Evolutionary conservation across 2,113 vertebrate genomes (phyloP).

Genomic region (Calonectris borealis): DNA sequence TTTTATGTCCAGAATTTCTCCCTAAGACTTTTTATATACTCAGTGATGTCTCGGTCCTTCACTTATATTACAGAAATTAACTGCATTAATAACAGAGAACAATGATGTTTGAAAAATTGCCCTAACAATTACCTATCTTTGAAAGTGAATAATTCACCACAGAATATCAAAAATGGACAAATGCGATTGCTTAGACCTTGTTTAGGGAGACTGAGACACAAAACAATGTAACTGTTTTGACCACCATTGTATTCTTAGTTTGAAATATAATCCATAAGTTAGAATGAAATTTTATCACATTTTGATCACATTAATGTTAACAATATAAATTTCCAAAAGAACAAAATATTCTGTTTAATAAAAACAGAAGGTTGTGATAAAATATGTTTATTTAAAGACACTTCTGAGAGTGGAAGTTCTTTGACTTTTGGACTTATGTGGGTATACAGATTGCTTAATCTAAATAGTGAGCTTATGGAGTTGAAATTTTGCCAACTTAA

Average conservation of each 20-base stretch:
- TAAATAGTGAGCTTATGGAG: neutral
- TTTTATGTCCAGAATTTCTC: neutral
- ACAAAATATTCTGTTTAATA: neutral
- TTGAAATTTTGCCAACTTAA: constrained; percentile 29
- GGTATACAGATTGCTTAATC: neutral
- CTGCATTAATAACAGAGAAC: neutral
- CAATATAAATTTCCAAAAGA: neutral
- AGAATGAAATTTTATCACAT: neutral
- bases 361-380: neutral
- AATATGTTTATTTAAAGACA: neutral
- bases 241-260: neutral
- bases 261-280: neutral
- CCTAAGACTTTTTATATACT: neutral
- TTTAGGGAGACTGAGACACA: neutral
- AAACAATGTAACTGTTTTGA: neutral
- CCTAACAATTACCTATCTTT: neutral
- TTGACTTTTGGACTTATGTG: neutral
- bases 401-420: neutral
- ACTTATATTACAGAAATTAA: neutral
- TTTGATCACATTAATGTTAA: neutral
- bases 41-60: neutral
- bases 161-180: neutral
- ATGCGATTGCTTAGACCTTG: neutral
- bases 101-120: neutral
- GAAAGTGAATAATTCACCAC: neutral